Evolutionary conservation across 2,113 vertebrate genomes (phyloP).

Genomic region (Neotoma lepida): DNA sequence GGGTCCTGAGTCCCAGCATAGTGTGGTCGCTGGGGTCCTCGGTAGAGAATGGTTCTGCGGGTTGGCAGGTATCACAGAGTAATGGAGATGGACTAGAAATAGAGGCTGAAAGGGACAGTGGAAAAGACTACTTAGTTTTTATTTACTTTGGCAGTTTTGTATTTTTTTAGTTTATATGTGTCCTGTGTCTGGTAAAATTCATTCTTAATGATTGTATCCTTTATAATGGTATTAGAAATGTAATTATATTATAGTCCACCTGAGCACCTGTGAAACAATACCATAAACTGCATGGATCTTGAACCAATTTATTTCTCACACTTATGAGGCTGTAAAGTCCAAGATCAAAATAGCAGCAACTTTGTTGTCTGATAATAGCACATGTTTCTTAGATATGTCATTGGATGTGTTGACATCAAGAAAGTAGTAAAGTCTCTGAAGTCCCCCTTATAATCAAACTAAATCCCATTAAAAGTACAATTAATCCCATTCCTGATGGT

Average conservation of each 20-base stretch:
- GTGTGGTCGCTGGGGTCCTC: background rate
- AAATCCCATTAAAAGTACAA: background rate
- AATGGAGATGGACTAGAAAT: background rate
- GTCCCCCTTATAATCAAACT: background rate
- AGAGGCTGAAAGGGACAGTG: background rate
- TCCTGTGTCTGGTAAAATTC: background rate
- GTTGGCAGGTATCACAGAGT: background rate
- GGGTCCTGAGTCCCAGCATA: background rate
- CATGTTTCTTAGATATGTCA: background rate
- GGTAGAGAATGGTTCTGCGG: background rate
- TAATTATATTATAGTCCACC: background rate
- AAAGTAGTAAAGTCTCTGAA: background rate
- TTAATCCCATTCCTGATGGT: background rate
- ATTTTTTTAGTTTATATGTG: background rate
- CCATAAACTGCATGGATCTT: background rate
- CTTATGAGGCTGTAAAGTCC: background rate
- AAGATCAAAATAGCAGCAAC: background rate
- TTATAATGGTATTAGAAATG: background rate
- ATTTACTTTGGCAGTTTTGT: background rate
- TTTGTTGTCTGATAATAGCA: background rate
- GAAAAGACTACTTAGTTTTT: background rate
- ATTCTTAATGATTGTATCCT: background rate
- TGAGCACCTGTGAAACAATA: background rate
- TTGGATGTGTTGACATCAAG: background rate
- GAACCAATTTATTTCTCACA: background rate